These are phyloP conservation scores for Blastobasis lacticolella DNA, from an alignment of 2,888 invertebrate genomes.

Conservation along the genomic window DNA sequence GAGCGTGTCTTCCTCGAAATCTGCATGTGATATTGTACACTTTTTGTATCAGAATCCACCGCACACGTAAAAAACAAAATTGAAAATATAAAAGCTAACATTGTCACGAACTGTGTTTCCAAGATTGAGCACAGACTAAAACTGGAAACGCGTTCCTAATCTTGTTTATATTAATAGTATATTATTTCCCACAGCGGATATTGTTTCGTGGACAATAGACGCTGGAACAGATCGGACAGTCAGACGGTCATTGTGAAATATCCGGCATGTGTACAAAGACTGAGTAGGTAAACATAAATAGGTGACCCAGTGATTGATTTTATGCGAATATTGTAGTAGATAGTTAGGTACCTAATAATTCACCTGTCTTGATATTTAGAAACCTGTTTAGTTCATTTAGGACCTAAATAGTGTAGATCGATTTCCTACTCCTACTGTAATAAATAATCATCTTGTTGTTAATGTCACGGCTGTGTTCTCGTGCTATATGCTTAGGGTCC, in stretches of 20 bases:
- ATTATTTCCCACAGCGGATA: conserved; percentile 34
- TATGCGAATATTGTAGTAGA: too few relatives aligned
- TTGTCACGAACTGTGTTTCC: conserved; percentile 30
- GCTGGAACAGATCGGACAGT: conserved; percentile 23
- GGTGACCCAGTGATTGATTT: conserved; percentile 16
- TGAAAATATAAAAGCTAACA: conserved; percentile 28
- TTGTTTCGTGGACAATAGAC: conserved; percentile 50
- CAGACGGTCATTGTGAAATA: conserved; percentile 41
- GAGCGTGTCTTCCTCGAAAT: conserved; percentile 32
- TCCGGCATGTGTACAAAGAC: conserved; percentile 20
- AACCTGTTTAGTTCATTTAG: too few relatives aligned
- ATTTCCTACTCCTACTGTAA: too few relatives aligned
- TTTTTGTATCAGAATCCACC: conserved; percentile 24
- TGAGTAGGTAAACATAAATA: conserved; percentile 1
- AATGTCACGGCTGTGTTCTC: too few relatives aligned
- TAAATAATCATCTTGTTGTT: too few relatives aligned
- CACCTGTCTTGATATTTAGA: too few relatives aligned
- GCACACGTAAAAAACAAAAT: conserved; percentile 28
- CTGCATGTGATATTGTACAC: conserved; percentile 29
- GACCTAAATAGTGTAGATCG: too few relatives aligned
- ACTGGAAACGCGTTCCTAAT: conserved; percentile 46
- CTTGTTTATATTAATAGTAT: conserved; percentile 55
- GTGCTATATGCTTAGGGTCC: too few relatives aligned
- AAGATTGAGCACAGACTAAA: conserved; percentile 18
- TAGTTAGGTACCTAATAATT: too few relatives aligned